A percentile compares a stretch with the other conserved stretches of the same genome.
phyloP scores from a whole-genome alignment of 2,797 vertebrate species.

The Myiotriccus ornatus region DNA sequence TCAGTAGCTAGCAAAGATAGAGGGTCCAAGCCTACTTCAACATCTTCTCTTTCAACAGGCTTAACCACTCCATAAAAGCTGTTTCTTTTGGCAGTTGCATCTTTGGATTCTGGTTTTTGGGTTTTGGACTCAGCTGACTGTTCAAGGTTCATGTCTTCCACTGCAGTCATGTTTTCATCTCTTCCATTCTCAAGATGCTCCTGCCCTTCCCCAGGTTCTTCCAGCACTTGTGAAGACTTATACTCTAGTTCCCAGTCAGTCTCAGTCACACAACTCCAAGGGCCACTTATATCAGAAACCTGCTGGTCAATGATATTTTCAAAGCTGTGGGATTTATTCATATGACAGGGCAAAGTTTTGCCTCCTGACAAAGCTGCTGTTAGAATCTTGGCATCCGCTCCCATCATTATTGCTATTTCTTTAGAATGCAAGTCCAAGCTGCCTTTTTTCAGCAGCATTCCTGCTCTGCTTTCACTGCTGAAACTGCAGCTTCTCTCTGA shows the following conservation, averaged over 20 bases:
- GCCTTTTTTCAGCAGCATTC: conserved; percentile 90
- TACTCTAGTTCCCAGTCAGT: conserved; percentile 58
- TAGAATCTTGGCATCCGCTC: conserved; percentile 93
- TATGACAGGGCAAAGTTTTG: conserved; percentile 64
- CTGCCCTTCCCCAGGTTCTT: conserved; percentile 65
- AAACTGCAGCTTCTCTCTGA: conserved; percentile 94
- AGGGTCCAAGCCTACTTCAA: conserved; percentile 90
- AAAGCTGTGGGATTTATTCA: conserved; percentile 67
- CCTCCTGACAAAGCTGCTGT: conserved; percentile 83
- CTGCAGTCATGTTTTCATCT: conserved; percentile 32
- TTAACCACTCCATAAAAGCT: conserved; percentile 74
- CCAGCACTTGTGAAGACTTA: conserved; percentile 16
- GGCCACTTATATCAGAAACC: conserved; percentile 1
- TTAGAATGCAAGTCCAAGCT: conserved; percentile 84
- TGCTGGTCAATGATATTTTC: conserved; percentile 73
- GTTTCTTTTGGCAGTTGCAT: conserved; percentile 68
- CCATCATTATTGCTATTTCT: conserved; percentile 91
- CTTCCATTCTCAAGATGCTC: conserved; percentile 55
- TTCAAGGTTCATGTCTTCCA: not conserved
- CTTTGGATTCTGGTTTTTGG: conserved; percentile 42
- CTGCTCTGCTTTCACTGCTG: conserved; percentile 88
- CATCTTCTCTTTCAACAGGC: conserved; percentile 86
- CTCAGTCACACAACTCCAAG: conserved; percentile 24
- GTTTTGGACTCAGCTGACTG: conserved; percentile 23
- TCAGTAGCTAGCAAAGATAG: conserved; percentile 89